Percentiles rank a stretch among this genome's conserved stretches.
These are phyloP conservation scores for Ivindomyrus marchei DNA, from an alignment of 2,113 vertebrate genomes.

Conservation along the genomic window DNA sequence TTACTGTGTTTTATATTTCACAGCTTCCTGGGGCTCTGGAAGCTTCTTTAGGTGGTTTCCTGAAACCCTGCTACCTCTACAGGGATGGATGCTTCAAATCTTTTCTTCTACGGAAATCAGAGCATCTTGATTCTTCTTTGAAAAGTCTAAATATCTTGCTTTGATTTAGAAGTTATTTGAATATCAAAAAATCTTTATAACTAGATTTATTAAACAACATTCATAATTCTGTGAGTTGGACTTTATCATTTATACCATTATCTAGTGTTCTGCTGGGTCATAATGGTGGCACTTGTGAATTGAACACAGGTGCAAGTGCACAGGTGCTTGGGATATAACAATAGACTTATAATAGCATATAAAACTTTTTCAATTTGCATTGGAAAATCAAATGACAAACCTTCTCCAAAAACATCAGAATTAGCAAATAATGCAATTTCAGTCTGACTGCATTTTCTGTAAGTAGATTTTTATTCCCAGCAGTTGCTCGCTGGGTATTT, in stretches of 20 bases:
- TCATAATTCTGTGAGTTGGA: background rate
- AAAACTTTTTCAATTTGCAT: background rate
- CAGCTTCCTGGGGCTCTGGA: background rate
- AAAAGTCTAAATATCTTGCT: background rate
- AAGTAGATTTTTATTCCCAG: background rate
- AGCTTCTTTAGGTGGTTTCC: background rate
- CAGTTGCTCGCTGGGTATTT: background rate
- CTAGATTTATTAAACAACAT: background rate
- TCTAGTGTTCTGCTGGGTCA: background rate
- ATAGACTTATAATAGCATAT: background rate
- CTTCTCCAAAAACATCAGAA: background rate
- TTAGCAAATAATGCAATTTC: background rate
- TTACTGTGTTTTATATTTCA: constrained; percentile 26
- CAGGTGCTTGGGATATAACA: background rate
- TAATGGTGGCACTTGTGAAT: background rate
- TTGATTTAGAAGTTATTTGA: background rate
- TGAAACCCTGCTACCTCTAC: background rate
- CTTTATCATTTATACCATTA: background rate
- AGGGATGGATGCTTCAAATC: background rate
- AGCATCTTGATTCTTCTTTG: background rate
- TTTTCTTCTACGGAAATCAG: background rate
- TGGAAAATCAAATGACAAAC: background rate
- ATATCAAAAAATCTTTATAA: background rate
- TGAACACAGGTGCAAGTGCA: background rate
- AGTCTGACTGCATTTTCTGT: constrained; percentile 2